Evolutionary conservation across 1,140 invertebrate genomes (phyloP).

Genomic region (Bombus breviceps): DNA sequence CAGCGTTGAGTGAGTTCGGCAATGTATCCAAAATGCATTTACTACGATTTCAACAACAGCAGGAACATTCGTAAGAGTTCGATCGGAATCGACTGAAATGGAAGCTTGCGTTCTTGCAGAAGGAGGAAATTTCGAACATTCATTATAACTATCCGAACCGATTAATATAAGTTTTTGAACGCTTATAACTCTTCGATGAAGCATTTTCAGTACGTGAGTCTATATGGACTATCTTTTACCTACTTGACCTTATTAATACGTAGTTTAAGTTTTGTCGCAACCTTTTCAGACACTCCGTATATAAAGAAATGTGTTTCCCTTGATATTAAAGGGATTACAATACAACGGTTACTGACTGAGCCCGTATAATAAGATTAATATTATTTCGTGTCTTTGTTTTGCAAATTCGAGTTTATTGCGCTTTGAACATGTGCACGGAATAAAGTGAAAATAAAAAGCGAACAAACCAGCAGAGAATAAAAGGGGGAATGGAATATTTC

Average conservation of each 20-base stretch:
- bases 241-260: background rate
- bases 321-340: background rate
- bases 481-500: background rate
- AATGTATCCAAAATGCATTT: too few species aligned
- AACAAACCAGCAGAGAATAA: background rate
- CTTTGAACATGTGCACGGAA: background rate
- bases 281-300: background rate
- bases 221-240: background rate
- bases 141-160: too few species aligned
- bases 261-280: background rate
- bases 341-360: background rate
- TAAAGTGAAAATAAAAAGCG: background rate
- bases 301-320: background rate
- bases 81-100: too few species aligned
- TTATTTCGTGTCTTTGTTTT: background rate
- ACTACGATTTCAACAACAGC: too few species aligned
- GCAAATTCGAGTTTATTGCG: background rate
- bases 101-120: too few species aligned
- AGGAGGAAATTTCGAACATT: too few species aligned
- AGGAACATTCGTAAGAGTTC: too few species aligned
- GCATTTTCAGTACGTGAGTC: background rate
- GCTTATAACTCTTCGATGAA: background rate
- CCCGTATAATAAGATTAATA: background rate
- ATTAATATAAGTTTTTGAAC: background rate
- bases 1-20: background rate